A percentile compares a stretch with the other conserved stretches of the same genome.
Evolutionary conservation across 2,888 invertebrate species (phyloP).

Genomic region (Orthosia incerta): DNA sequence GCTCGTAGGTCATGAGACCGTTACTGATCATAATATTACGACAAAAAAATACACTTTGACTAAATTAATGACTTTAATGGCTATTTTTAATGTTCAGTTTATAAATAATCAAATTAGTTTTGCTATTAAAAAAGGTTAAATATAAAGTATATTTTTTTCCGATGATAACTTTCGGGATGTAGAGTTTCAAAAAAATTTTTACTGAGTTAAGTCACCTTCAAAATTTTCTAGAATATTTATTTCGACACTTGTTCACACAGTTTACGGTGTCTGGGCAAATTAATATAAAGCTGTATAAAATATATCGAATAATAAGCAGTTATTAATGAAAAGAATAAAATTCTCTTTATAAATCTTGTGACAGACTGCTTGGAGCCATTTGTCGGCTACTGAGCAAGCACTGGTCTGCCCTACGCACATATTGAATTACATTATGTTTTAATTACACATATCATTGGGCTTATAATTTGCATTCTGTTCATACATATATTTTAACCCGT

Average conservation of each 20-base stretch:
- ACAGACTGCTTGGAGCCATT: slow-evolving; percentile 76
- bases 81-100: slow-evolving; percentile 43
- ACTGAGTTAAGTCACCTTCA: slow-evolving; percentile 49
- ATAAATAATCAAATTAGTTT: slow-evolving; percentile 50
- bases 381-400: slow-evolving; percentile 53
- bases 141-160: slow-evolving; percentile 7
- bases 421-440: slow-evolving; percentile 62
- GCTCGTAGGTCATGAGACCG: slow-evolving; percentile 70
- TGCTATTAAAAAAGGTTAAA: slow-evolving; percentile 31
- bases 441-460: slow-evolving; percentile 65
- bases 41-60: slow-evolving; percentile 60
- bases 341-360: slow-evolving; percentile 57
- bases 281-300: slow-evolving; percentile 47
- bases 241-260: slow-evolving; percentile 51
- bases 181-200: slow-evolving; percentile 35
- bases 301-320: slow-evolving; percentile 39
- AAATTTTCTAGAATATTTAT: slow-evolving; percentile 46
- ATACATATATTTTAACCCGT: slow-evolving; percentile 62
- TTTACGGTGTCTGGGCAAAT: slow-evolving; percentile 39
- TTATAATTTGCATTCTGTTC: slow-evolving; percentile 67
- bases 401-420: slow-evolving; percentile 64
- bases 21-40: slow-evolving; percentile 70
- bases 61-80: slow-evolving; percentile 57
- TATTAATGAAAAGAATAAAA: slow-evolving; percentile 57
- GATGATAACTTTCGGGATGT: slow-evolving; percentile 1